Base-by-base conservation (phyloP, 2,888 invertebrate genomes). In the Macrophya alboannulata region DNA sequence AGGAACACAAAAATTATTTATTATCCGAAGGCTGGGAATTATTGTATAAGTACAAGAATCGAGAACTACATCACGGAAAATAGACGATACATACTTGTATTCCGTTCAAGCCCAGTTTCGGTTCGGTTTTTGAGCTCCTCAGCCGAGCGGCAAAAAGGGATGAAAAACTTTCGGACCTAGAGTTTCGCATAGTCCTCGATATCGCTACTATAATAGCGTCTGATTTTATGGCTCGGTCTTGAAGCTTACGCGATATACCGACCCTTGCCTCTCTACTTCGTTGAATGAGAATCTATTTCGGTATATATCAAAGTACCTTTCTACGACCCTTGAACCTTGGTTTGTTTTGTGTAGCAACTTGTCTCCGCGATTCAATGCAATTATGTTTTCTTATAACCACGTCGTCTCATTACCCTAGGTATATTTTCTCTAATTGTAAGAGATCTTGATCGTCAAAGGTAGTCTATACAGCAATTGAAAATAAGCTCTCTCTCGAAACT, bases 401-500 rank as follows among this genome's bases (percentile, higher is more conserved):
- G 31, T 17, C 17, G 25, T 17, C 37, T 68, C 17, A 37, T 68
- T 17, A 68, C 25, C 17, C 3, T 15, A 17, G 37, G 37, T 68
- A 17, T 8, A 68, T 37, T 37, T 37, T 17, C 6, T 25, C 37
- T 12, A 12, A 48, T 12, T 48, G 15, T 48, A 31, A 68, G 4
- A 68, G 15, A 37, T 17, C 37, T 68, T 17, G 37, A 68, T 68
- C 68, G 4, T n/a, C 21, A 0, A 12, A 17, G 72, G 10, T 68
- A 31, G 17, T 21, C 45, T n/a, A 25, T 21, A 55, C 55, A 25
- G 17, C 45, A 45, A 74, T 45, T 74, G 72, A 21, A 45, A 74
- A 74, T 25, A 74, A 74, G 72, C 17, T 45, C 72, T 74, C 17
- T 45, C 72, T 74, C 25, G 72, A 74, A 74, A 45, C n/a, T 45